A percentile compares a stretch with the other conserved stretches of the same genome.
Evolutionary conservation across 1,140 invertebrate genomes (phyloP).

Genomic region (Brachionus asplanchnoidis): DNA sequence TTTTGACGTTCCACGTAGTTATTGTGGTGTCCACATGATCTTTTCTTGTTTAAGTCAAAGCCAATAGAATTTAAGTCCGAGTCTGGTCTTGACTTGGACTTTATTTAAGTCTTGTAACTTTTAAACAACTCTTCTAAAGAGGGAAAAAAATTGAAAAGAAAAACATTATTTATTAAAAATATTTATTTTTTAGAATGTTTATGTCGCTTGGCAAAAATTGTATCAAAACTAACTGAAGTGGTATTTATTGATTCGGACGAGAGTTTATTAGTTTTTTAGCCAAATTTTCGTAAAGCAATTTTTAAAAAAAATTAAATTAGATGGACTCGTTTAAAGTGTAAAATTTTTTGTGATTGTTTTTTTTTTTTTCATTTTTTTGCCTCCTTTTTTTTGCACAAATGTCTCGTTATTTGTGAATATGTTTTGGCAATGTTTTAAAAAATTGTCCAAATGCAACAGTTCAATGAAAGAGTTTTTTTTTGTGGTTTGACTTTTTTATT

Average conservation of each 20-base stretch:
- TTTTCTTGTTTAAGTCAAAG: no score
- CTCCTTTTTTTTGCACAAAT: not conserved
- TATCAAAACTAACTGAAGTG: conserved; percentile 31
- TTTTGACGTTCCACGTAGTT: no score
- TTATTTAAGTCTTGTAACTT: no score
- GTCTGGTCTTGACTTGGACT: no score
- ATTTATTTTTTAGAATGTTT: conserved; percentile 34
- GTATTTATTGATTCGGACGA: not conserved
- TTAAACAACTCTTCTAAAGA: no score
- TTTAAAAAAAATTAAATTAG: not conserved
- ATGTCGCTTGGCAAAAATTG: conserved; percentile 37
- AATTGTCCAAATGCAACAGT: not conserved
- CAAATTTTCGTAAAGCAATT: not conserved
- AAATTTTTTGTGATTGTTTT: not conserved
- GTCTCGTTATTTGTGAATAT: not conserved
- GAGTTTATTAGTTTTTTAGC: not conserved
- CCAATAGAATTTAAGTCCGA: no score
- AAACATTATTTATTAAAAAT: not conserved
- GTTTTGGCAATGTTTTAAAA: not conserved
- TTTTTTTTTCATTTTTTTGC: not conserved
- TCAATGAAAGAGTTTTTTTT: conserved; percentile 3
- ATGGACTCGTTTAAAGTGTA: not conserved
- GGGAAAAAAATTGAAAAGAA: not conserved
- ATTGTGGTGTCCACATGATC: no score
- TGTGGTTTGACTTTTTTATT: not conserved